Evolutionary conservation across 1,140 invertebrate species (phyloP).

Genomic region (Hycleus phaleratus): DNA sequence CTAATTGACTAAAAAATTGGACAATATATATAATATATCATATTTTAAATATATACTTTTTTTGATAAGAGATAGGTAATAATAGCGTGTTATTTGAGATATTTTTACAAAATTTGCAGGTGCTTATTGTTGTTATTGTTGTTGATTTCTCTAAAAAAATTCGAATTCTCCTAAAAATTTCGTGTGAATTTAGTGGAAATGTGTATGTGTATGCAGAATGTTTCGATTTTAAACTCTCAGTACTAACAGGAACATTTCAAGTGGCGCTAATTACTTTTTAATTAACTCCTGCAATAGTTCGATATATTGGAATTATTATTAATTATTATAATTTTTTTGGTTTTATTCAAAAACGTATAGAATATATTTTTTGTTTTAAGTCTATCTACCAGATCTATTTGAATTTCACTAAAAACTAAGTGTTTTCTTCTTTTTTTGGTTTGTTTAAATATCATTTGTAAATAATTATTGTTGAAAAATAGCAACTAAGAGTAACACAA

Average conservation of each 20-base stretch:
- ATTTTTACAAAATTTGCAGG: too few relatives aligned
- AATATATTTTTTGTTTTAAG: neutral
- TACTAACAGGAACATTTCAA: constrained; percentile 28
- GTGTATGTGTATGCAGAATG: neutral
- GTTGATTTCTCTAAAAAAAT: too few relatives aligned
- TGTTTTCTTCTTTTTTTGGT: constrained; percentile 15
- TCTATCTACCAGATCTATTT: constrained; percentile 29
- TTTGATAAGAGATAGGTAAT: too few relatives aligned
- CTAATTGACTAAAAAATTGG: constrained; percentile 24
- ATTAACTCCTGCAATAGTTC: constrained; percentile 28
- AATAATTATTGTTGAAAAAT: constrained; percentile 1
- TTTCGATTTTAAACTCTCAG: constrained; percentile 9
- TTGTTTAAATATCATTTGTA: too few relatives aligned
- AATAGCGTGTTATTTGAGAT: too few relatives aligned
- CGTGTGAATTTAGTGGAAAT: too few relatives aligned
- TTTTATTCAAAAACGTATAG: constrained; percentile 23
- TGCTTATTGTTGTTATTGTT: too few relatives aligned
- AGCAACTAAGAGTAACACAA: neutral
- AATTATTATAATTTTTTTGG: constrained; percentile 21
- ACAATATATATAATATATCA: too few relatives aligned
- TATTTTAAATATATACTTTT: too few relatives aligned
- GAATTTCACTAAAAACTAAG: constrained; percentile 28
- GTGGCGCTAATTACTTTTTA: constrained; percentile 21
- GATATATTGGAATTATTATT: constrained; percentile 28
- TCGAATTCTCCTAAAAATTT: too few relatives aligned